Percentiles rank a stretch among this genome's conserved stretches.
Evolutionary conservation across 2,797 vertebrate species (phyloP).

Genomic region (Lacerta bilineata): DNA sequence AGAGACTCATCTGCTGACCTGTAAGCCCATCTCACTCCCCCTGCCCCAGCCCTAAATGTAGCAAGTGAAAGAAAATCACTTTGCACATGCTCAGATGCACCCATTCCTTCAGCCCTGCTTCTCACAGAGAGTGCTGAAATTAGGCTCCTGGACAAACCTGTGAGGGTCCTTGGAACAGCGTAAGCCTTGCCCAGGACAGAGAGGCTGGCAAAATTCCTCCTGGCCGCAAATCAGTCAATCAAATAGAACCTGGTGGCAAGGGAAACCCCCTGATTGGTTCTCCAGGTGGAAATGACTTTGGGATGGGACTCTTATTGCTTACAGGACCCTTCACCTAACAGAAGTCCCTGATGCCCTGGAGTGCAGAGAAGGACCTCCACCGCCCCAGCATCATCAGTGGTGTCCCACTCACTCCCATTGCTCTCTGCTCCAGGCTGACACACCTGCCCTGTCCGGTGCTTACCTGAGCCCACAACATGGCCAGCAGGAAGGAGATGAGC

Average conservation of each 20-base stretch:
- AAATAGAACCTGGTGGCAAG: not conserved
- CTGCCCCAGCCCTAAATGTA: not conserved
- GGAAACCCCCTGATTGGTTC: not conserved
- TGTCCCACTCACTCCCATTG: not conserved
- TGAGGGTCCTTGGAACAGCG: not conserved
- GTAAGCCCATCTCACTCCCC: not conserved
- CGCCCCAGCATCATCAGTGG: accelerated
- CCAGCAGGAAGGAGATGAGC: slow-evolving; percentile 72
- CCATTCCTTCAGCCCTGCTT: not conserved
- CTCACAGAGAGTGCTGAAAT: not conserved
- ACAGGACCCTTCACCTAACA: not conserved
- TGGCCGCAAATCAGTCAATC: not conserved
- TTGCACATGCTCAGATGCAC: not conserved
- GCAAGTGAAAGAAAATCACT: not conserved
- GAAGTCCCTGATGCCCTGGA: not conserved
- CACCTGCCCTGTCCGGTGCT: slow-evolving; percentile 28
- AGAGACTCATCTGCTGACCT: not conserved
- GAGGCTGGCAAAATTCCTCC: no score
- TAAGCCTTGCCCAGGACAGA: not conserved
- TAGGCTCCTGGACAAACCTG: no score
- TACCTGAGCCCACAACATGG: slow-evolving; percentile 75
- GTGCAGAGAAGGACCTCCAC: not conserved
- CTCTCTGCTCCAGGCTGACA: not conserved
- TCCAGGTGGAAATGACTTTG: not conserved
- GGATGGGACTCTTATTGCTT: not conserved